Evolutionary conservation across 2,113 vertebrate genomes (phyloP).

Genomic region (Ellobius talpinus): DNA sequence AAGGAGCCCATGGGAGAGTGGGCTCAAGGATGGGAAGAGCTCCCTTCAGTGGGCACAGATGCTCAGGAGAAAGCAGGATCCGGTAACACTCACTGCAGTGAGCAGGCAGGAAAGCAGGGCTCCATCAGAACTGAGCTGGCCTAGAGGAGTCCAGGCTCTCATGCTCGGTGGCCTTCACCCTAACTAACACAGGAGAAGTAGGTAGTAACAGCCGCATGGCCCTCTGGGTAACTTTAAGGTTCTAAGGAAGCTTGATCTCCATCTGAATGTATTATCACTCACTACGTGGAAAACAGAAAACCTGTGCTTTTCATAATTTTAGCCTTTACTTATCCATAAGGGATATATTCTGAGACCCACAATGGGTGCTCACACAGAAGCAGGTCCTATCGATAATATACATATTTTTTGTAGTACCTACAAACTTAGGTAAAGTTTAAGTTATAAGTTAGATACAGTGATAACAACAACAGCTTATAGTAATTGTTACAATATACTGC

Average conservation of each 20-base stretch:
- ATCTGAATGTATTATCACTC: background rate
- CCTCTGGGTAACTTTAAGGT: background rate
- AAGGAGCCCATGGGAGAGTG: background rate
- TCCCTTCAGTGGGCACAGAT: background rate
- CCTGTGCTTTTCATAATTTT: background rate
- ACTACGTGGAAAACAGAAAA: conserved; percentile 9
- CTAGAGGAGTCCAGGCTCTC: background rate
- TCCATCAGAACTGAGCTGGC: background rate
- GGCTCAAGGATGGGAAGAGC: too few species aligned
- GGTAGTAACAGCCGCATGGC: background rate
- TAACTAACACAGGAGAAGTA: background rate
- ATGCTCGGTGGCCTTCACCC: background rate
- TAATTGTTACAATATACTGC: background rate
- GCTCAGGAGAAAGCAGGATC: background rate
- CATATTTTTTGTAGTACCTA: background rate
- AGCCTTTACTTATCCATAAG: background rate
- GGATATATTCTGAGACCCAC: background rate
- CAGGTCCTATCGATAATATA: background rate
- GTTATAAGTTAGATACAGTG: background rate
- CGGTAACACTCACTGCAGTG: background rate
- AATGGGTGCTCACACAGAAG: background rate
- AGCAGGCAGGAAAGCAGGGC: background rate
- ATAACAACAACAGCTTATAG: background rate
- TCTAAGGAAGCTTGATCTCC: background rate
- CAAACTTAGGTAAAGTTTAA: background rate